A percentile compares a stretch with the other conserved stretches of the same genome.
Evolutionary conservation across 1,140 invertebrate genomes (phyloP).

Genomic region (Schlechtendalia chinensis): DNA sequence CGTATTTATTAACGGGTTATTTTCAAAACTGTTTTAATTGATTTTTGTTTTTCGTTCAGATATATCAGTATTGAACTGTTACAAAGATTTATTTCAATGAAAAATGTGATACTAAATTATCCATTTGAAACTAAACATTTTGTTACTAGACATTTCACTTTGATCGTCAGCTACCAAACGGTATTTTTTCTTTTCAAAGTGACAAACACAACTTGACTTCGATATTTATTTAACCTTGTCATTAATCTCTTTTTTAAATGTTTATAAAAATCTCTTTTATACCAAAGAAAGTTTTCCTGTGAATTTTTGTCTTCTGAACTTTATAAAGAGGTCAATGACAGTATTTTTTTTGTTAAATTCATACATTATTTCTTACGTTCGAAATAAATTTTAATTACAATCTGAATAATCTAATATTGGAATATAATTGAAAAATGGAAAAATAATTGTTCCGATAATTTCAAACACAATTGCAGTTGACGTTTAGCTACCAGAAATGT

Average conservation of each 20-base stretch:
- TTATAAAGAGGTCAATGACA: not conserved
- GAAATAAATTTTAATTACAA: not conserved
- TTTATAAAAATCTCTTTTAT: not conserved
- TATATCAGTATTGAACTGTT: not conserved
- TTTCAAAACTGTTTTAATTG: not conserved
- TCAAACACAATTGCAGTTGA: not conserved
- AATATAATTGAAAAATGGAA: not conserved
- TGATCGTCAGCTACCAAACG: conserved; percentile 9
- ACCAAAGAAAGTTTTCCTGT: not conserved
- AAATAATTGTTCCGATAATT: not conserved
- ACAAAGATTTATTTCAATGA: conserved; percentile 19
- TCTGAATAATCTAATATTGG: not conserved
- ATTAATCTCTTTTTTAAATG: not conserved
- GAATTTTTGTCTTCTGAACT: not conserved
- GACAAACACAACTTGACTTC: not conserved
- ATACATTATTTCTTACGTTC: too few relatives aligned
- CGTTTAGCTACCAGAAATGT: too few relatives aligned
- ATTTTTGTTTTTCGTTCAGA: not conserved
- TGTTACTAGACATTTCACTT: not conserved
- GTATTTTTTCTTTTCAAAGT: conserved; percentile 4
- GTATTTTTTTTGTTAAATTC: not conserved
- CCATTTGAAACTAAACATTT: conserved; percentile 8
- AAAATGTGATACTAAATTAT: conserved; percentile 33
- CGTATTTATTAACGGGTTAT: not conserved
- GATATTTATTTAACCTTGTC: conserved; percentile 5